Evolutionary conservation across 1,140 invertebrate genomes (phyloP), one percentile per base, ranked within the genome.

Genomic region (Chlorops oryzae): DNA sequence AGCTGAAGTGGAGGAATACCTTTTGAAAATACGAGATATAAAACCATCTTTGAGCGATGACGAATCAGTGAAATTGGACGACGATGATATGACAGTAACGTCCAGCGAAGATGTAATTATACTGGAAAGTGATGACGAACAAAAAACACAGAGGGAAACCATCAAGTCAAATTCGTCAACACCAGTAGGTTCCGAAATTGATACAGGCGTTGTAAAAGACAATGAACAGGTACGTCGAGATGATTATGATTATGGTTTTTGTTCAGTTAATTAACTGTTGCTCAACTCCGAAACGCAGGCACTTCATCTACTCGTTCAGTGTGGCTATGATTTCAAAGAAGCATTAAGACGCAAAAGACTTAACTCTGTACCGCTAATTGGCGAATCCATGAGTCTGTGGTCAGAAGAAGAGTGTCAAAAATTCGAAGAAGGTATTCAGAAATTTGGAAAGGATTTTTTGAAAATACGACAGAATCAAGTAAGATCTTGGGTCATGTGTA

Each of bases 401-500:
- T 96, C 93, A 15, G 94, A 97, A 72, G 94, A 97, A 73, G 95
- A 98, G 70, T 97, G 94, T 77, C 80, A 88, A 53, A 94, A 94
- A 76, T 98, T 98, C 78, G 95, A 98, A 78, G 87, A 87, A 66
- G 94, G 93, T 43, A 79, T 98, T 3, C 81, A 93, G 63, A 82
- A 81, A 47, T 94, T 91, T 72, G 94, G 94, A 34, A 98, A 98
- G 76, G 92, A 98, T 75, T 98, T 98, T 74, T 88, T 92, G 74
- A 77, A 87, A 52, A 97, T 98, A 64, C 88, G 96, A 57, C 88
- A 92, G 64, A 87, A 94, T 71, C 95, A 94, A 79, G 92, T 94
- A 69, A 65, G 55, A 55, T 28, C 47, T 50, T 27, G 49, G 13
- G 23, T 41, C 3, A 1, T 3, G 18, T 17, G 21, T n/a, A 3